Evolutionary conservation across 2,888 invertebrate genomes (phyloP), one percentile per base, ranked within the genome.

Genomic region (Hyppa rectilinea): DNA sequence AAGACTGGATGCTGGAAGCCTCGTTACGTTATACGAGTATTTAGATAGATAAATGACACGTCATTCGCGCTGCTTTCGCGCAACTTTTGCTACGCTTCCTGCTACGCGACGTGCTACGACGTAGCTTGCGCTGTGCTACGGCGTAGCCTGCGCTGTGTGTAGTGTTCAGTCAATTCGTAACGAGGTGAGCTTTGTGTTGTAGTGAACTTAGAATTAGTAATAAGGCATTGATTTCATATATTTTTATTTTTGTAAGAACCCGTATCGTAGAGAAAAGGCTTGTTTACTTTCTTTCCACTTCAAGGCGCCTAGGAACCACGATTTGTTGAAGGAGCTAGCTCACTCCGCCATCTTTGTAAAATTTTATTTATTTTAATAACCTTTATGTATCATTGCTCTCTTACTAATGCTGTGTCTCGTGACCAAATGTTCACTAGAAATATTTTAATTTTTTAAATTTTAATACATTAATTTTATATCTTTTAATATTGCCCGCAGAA

Each of bases 41-140:
- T 65, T 36, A 14, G 14, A 14, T 0, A 14, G 0, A 31, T 40
- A 26, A 40, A 67, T 40, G 1, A 67, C 20, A 31, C 6, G 31
- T 14, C 29, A 17, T 65, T 64, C 7, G 7, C 9, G 1, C 1
- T 53, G 34, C 34, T 26, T n/a, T 9, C 4, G n/a, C 34, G 36
- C 20, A 52, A 4, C 2, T 10, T 1, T 36, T 43, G 55, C 68
- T 53, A 52, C 26, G 70, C 26, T 6, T 14, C 6, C 12, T 5
- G 56, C 56, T 56, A 47, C n/a, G 31, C 10, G 23, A 0, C 1
- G 5, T 20, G 53, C 68, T 68, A 67, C 40, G 69, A 34, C 68
- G 36, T 45, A 53, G 50, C 67, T 14, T 4, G 17, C 26, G 5
- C 26, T n/a, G 43, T 26, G 40, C 38, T 70, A 70, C 70, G 72